Evolutionary conservation across 2,888 invertebrate species (phyloP).

Genomic region (Cylloceria caligata): DNA sequence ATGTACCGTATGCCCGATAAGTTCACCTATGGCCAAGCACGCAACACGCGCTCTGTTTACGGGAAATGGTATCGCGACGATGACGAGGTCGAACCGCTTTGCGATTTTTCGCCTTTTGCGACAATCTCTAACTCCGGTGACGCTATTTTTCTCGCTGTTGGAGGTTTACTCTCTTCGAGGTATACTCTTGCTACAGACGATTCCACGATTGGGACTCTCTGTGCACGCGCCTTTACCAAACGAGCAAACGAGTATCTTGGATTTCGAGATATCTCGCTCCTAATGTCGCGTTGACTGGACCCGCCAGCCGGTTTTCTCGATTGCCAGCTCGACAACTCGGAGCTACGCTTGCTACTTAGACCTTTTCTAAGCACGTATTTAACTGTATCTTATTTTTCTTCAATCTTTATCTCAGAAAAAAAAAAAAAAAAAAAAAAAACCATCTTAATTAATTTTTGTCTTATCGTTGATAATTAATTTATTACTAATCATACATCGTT

Average conservation of each 20-base stretch:
- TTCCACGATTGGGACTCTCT: constrained; percentile 2
- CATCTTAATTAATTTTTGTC: background rate
- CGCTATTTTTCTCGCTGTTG: constrained; percentile 12
- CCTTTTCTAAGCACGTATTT: background rate
- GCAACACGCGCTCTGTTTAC: constrained; percentile 69
- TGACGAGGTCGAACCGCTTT: constrained; percentile 67
- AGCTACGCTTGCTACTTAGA: background rate
- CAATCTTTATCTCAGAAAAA: background rate
- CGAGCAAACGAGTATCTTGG: constrained; percentile 54
- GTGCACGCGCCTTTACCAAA: background rate
- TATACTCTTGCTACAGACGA: constrained; percentile 1
- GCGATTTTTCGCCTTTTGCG: constrained; percentile 69
- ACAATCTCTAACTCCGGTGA: background rate
- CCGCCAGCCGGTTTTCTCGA: constrained; percentile 35
- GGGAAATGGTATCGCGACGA: constrained; percentile 72
- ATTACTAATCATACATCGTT: background rate
- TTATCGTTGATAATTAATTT: background rate
- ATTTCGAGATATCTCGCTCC: constrained; percentile 65
- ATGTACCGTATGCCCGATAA: constrained; percentile 27
- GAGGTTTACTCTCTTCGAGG: constrained; percentile 10
- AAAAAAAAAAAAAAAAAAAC: background rate
- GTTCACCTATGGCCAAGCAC: constrained; percentile 47
- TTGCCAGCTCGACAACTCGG: constrained; percentile 19
- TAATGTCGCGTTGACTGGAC: constrained; percentile 51
- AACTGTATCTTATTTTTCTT: background rate